Evolutionary conservation across 2,888 invertebrate genomes (phyloP).

Genomic region (Cheilosia soror): DNA sequence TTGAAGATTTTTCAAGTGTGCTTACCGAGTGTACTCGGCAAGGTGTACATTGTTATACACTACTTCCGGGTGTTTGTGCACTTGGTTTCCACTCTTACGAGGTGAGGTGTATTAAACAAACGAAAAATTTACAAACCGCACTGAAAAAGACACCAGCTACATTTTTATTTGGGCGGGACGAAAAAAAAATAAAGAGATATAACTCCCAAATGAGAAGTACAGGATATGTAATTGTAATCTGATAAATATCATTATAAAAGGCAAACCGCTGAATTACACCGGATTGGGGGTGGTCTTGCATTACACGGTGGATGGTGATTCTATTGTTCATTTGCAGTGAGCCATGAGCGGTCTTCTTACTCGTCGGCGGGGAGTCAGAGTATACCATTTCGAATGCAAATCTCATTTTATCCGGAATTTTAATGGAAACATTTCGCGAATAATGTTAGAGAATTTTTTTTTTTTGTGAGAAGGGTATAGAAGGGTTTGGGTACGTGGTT

Average conservation of each 20-base stretch:
- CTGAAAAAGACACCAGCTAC: conserved; percentile 4
- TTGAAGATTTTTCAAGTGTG: conserved; percentile 63
- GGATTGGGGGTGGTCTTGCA: conserved; percentile 48
- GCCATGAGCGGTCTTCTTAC: neutral
- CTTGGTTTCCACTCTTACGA: conserved; percentile 5
- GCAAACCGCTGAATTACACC: conserved; percentile 67
- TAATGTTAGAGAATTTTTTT: conserved; percentile 20
- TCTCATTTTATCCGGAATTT: conserved; percentile 61
- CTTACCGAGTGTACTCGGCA: neutral
- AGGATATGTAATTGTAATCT: conserved; percentile 64
- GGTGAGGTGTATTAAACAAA: conserved; percentile 24
- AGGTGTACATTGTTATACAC: conserved; percentile 63
- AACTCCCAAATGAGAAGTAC: conserved; percentile 40
- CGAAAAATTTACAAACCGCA: conserved; percentile 44
- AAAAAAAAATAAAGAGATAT: neutral
- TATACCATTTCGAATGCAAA: conserved; percentile 52
- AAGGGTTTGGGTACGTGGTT: neutral
- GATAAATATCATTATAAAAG: conserved; percentile 68
- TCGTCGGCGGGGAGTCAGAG: neutral
- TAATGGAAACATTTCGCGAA: conserved; percentile 60
- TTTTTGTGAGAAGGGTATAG: neutral
- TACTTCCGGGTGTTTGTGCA: conserved; percentile 60
- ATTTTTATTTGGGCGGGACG: conserved; percentile 4
- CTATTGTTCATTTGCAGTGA: conserved; percentile 46
- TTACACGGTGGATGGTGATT: conserved; percentile 52